Base-by-base conservation (phyloP, 2,888 invertebrate genomes). In the Hartigia nigra region DNA sequence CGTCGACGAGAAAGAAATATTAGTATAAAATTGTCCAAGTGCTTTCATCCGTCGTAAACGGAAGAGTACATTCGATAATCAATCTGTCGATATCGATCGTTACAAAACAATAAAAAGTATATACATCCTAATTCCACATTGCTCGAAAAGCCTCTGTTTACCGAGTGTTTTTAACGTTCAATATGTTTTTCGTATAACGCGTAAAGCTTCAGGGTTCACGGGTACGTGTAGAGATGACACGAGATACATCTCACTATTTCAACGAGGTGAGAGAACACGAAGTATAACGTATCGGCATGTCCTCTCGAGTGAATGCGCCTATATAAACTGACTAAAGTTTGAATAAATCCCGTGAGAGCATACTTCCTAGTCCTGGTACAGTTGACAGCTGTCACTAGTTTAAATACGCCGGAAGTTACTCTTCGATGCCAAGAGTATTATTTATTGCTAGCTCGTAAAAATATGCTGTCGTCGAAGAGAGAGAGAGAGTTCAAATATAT, bases 351-450 rank as follows among this genome's bases (percentile, higher is more conserved):
- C 82, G 81, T 84, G 82, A 81, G 82, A 82, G 79, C 80, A 78
- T 75, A 78, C 81, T 83, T 82, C 82, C 83, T 79, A 82, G 82
- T 83, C 81, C 82, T 79, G 81, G 76, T 75, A 74, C 72, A 79
- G 78, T 81, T 83, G 84, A 84, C 84, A 84, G 82, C 82, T 84
- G 83, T 84, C 84, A 83, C 84, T 79, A 78, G 82, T 82, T 82
- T 79, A 80, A 79, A 81, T 80, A 83, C 81, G 81, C 81, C 81
- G 77, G 79, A 78, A 78, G 79, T 76, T 78, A 79, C 82, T 82
- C 77, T 70, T 74, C 80, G 80, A 81, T 81, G 80, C 79, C 76
- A 12, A 31, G 81, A 76, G 82, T 82, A 80, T 83, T 82, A 80
- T 84, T 83, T 83, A 82, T 80, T 79, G 81, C 72, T 82, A 75